These are phyloP conservation scores for Drosophila biarmipes DNA, from an alignment of 1,140 invertebrate genomes.

Conservation along the genomic window DNA sequence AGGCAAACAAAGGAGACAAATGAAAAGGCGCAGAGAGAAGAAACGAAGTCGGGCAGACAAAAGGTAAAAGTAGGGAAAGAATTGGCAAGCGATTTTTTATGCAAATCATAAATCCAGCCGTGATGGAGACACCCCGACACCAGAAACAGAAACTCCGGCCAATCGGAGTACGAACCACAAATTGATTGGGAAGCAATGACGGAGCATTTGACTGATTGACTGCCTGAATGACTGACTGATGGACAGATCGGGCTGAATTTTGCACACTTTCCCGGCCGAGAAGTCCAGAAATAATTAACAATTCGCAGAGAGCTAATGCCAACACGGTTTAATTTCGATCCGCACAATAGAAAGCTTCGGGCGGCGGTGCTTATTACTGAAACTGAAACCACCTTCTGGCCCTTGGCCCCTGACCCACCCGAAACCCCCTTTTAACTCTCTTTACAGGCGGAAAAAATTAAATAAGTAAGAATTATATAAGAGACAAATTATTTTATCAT, in stretches of 20 bases:
- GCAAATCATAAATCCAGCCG: conserved; percentile 76
- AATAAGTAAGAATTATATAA: neutral
- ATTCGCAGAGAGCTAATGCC: conserved; percentile 64
- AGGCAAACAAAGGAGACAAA: conserved; percentile 37
- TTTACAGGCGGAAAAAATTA: conserved; percentile 8
- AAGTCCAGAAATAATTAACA: conserved; percentile 68
- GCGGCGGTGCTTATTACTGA: conserved; percentile 46
- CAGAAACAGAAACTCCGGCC: conserved; percentile 42
- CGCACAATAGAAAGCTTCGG: conserved; percentile 72
- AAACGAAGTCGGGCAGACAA: conserved; percentile 65
- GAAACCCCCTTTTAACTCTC: neutral
- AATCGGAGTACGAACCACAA: conserved; percentile 61
- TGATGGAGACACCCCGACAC: conserved; percentile 52
- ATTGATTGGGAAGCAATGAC: conserved; percentile 74
- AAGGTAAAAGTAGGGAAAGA: conserved; percentile 78
- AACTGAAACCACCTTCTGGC: conserved; percentile 29
- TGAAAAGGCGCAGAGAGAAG: neutral
- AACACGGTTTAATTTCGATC: conserved; percentile 79
- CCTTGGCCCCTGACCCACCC: conserved; percentile 23
- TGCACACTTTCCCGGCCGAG: conserved; percentile 66
- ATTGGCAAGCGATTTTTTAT: conserved; percentile 78
- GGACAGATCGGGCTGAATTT: conserved; percentile 52
- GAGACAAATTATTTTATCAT: neutral
- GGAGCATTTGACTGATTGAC: conserved; percentile 71
- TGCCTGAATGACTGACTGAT: conserved; percentile 37